phyloP scores from a whole-genome alignment of 2,113 vertebrate species.

The Athene noctua region DNA sequence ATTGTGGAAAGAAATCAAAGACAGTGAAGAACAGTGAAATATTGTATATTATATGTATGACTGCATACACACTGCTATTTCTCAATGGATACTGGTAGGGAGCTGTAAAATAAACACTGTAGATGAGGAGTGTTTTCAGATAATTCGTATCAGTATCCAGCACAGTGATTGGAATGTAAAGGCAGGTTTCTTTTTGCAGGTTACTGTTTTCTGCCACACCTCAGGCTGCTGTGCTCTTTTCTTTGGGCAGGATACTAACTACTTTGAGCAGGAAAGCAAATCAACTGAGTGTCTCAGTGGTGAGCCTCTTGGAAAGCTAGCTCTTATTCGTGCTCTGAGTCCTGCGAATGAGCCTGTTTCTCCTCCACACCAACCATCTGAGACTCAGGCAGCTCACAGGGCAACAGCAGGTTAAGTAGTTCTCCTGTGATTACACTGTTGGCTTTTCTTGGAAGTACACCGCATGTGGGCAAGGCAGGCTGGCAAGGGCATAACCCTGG shows the following conservation, averaged over 20 bases:
- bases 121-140: background rate
- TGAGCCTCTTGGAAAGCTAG: background rate
- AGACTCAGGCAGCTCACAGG: background rate
- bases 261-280: background rate
- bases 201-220: background rate
- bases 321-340: background rate
- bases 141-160: fast-evolving
- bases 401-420: slow-evolving; percentile 16
- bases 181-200: background rate
- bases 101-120: background rate
- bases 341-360: background rate
- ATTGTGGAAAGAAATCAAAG: background rate
- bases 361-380: background rate
- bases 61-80: background rate
- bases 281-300: background rate
- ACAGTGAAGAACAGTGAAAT: background rate
- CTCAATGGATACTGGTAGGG: background rate
- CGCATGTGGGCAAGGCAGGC: slow-evolving; percentile 25
- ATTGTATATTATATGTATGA: background rate
- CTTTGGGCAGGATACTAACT: background rate
- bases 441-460: slow-evolving; percentile 58
- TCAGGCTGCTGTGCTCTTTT: background rate
- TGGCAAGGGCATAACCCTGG: slow-evolving; percentile 62
- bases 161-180: background rate
- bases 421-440: background rate